Evolutionary conservation across 2,113 vertebrate species (phyloP), one percentile per base, ranked within the genome.

Genomic region (Damaliscus lunatus): DNA sequence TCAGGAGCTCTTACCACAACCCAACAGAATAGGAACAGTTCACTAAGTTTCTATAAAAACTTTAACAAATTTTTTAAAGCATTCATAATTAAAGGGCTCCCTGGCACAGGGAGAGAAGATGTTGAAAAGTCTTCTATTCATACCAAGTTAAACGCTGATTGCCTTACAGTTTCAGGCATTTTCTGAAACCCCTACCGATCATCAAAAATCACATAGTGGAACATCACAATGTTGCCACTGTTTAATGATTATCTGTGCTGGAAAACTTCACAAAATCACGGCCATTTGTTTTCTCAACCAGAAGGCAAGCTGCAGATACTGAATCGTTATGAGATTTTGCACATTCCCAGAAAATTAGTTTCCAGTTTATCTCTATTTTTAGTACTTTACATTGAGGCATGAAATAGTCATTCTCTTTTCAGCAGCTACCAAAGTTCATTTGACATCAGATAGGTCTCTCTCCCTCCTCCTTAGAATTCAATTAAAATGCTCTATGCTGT

Each of bases 11-110:
- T 97, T 89, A 82, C 71, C 95, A 88, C 91, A 90, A 94, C n/a
- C 62, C 94, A 97, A 93, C 81, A 96, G n/a, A 93, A 98, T 55
- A 97, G 86, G 95, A 97, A 97, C 77, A 90, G 88, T 88, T 97
- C 97, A 59, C 95, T 46, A 95, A 97, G 89, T 97, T 97, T 88
- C 95, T 88, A 93, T 87, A 93, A 97, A 98, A 98, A 96, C 95
- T 96, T 95, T 64, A 92, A 93, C 92, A 96, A 95, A 92, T 96
- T 64, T 89, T 78, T 93, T 84, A 71, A 97, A 95, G 93, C 86
- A 46, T 84, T 95, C 19, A 36, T 94, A 94, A 95, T 92, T 86
- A 94, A 97, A 94, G 77, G 94, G 93, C 85, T 97, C 94, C 94
- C 91, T 91, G 83, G 86, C 95, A 94, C 60, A 46, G 85, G 57